These are phyloP conservation scores for Leucophenga montana DNA, from an alignment of 2,888 invertebrate genomes.

Conservation along the genomic window DNA sequence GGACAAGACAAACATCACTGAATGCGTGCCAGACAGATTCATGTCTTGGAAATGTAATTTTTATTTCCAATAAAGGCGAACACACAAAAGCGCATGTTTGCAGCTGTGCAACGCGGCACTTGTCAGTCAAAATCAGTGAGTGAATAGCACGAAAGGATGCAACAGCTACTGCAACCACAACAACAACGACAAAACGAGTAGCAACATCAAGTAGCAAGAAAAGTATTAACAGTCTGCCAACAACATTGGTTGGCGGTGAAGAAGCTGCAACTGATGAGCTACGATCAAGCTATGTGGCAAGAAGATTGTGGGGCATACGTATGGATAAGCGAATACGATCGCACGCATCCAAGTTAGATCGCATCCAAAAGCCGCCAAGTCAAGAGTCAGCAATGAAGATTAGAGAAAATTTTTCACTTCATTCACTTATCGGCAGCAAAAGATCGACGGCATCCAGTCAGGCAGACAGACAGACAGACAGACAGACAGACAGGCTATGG, in stretches of 20 bases:
- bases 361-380: slow-evolving; percentile 25
- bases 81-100: slow-evolving; percentile 63
- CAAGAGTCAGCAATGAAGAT: slow-evolving; percentile 58
- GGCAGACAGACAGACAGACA: no score
- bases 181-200: slow-evolving; percentile 42
- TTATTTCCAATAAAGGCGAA: slow-evolving; percentile 64
- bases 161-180: slow-evolving; percentile 52
- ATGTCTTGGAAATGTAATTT: slow-evolving; percentile 21
- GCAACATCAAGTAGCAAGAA: neutral
- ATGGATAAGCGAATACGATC: no score
- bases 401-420: slow-evolving; percentile 65
- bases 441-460: slow-evolving; percentile 28
- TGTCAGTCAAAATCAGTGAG: slow-evolving; percentile 70
- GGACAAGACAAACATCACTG: no score
- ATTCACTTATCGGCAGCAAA: slow-evolving; percentile 40
- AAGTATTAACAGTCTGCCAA: neutral
- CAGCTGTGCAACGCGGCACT: slow-evolving; percentile 69
- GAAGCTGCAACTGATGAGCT: neutral
- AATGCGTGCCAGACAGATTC: no score
- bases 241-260: neutral
- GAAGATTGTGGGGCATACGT: neutral
- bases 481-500: neutral
- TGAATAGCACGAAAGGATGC: slow-evolving; percentile 43
- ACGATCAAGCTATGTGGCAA: neutral
- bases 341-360: neutral